These are phyloP conservation scores for Istiophorus platypterus DNA, from an alignment of 2,113 vertebrate species.

Conservation along the genomic window DNA sequence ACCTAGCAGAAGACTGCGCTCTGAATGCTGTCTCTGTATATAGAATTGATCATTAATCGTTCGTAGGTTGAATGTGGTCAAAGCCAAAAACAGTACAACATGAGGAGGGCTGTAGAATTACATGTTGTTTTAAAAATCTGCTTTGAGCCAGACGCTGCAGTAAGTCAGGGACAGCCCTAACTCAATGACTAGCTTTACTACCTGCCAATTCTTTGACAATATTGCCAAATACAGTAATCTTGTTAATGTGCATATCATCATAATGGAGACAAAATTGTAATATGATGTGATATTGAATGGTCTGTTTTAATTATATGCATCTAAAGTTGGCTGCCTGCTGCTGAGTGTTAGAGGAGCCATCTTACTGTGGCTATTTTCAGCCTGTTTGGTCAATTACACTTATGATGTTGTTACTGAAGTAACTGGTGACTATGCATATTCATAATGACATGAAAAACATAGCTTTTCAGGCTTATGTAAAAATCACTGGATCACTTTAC, in stretches of 20 bases:
- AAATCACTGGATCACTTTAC: background rate
- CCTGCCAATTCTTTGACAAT: background rate
- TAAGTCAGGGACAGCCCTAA: background rate
- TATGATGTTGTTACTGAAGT: slow-evolving; percentile 1
- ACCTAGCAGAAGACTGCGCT: background rate
- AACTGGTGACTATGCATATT: slow-evolving; percentile 40
- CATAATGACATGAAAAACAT: slow-evolving; percentile 19
- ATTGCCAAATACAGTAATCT: slow-evolving; percentile 23
- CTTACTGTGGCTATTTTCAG: background rate
- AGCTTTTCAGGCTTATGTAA: background rate
- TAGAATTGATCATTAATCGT: slow-evolving; percentile 18
- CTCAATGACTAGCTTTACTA: background rate
- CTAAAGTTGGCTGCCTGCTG: slow-evolving; percentile 20
- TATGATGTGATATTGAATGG: slow-evolving; percentile 24
- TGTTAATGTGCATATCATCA: slow-evolving; percentile 15
- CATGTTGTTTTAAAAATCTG: background rate
- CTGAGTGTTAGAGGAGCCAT: background rate
- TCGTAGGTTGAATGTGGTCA: background rate
- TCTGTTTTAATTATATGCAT: slow-evolving; percentile 41
- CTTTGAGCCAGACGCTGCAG: background rate
- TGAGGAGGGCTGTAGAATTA: background rate
- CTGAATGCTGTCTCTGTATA: slow-evolving; percentile 31
- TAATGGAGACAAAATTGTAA: slow-evolving; percentile 19
- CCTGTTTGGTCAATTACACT: slow-evolving; percentile 8
- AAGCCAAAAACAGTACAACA: background rate